These are phyloP conservation scores for Lepisosteus osseus DNA, from an alignment of 2,113 vertebrate genomes.

Conservation along the genomic window DNA sequence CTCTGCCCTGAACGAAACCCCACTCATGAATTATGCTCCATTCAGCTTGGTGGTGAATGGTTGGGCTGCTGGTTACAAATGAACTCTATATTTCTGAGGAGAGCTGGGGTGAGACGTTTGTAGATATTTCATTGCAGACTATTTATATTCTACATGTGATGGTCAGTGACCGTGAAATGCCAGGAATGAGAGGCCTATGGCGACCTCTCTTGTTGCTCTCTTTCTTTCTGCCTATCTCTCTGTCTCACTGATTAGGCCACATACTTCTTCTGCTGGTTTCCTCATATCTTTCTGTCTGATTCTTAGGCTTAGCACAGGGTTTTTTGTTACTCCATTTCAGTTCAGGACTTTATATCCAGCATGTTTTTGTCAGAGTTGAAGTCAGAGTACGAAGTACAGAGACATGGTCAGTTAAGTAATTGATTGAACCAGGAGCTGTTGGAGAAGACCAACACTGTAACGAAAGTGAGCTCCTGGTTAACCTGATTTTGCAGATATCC, in stretches of 20 bases:
- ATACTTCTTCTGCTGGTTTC: neutral
- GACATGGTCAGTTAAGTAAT: no score
- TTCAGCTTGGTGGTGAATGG: neutral
- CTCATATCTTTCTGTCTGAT: no score
- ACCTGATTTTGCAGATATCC: no score
- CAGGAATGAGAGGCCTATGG: conserved; percentile 26
- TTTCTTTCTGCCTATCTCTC: conserved; percentile 17
- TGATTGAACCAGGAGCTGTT: no score
- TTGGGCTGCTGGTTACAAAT: neutral
- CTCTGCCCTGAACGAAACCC: neutral
- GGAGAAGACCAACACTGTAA: no score
- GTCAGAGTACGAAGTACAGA: no score
- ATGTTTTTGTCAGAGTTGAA: no score
- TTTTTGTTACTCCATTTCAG: no score
- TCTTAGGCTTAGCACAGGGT: no score
- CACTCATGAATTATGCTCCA: neutral
- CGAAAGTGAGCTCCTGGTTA: no score
- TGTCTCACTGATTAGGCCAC: neutral
- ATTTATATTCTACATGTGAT: conserved; percentile 23
- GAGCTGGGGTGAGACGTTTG: conserved; percentile 12
- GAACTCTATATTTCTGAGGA: conserved; percentile 1
- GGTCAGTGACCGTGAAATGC: conserved; percentile 39
- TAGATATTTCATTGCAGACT: conserved; percentile 28
- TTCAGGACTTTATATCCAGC: no score
- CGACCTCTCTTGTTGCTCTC: conserved; percentile 25